phyloP scores from a whole-genome alignment of 2,113 vertebrate genomes.

The Perccottus glenii region DNA sequence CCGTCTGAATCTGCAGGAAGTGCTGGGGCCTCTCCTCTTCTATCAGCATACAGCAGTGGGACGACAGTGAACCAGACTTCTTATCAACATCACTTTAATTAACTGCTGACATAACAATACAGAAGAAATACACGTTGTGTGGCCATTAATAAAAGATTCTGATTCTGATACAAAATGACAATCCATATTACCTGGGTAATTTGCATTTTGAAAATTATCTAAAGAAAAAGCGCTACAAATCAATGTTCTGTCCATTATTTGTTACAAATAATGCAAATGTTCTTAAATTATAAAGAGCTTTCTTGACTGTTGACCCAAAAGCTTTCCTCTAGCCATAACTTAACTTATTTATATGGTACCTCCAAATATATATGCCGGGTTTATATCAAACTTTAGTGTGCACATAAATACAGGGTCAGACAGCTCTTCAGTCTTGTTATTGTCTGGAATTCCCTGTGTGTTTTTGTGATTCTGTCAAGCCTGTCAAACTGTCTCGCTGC shows the following conservation, averaged over 20 bases:
- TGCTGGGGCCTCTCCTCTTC: conserved; percentile 47
- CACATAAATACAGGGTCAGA: conserved; percentile 34
- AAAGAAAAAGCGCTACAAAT: no score
- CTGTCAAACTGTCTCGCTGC: conserved; percentile 59
- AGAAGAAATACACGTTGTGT: conserved; percentile 4
- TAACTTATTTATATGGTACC: neutral
- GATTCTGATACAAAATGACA: neutral
- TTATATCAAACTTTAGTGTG: conserved; percentile 34
- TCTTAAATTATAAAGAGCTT: no score
- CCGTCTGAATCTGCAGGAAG: conserved; percentile 63
- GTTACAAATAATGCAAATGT: no score
- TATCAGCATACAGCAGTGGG: conserved; percentile 19
- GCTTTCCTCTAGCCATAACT: no score
- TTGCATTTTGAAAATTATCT: no score
- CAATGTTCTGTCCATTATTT: no score
- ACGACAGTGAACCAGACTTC: conserved; percentile 41
- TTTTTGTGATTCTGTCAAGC: conserved; percentile 30
- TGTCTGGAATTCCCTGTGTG: conserved; percentile 59
- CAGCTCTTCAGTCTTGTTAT: conserved; percentile 40
- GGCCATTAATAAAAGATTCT: no score
- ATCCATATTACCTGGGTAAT: no score
- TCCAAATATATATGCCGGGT: conserved; percentile 12
- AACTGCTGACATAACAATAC: conserved; percentile 24
- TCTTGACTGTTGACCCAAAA: no score
- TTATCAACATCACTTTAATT: conserved; percentile 51